Base-by-base conservation (phyloP, 2,797 vertebrate genomes). In the Pseudopleuronectes americanus region DNA sequence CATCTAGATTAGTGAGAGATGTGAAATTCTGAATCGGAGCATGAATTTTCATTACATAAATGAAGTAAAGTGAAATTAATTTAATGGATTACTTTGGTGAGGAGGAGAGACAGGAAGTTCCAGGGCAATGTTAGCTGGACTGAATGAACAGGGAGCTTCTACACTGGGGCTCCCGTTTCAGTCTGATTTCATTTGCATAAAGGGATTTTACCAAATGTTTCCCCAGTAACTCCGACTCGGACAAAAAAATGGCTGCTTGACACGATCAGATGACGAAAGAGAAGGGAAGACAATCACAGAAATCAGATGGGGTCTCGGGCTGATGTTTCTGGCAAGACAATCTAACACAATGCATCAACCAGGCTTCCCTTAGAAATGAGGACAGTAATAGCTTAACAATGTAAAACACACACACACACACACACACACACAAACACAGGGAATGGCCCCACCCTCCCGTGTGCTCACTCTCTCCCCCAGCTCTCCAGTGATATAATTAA, bases 401-500 rank as follows among this genome's bases (percentile, higher is more conserved):
- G 79, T 85, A 83, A 89, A 86, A 87, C 48, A 81, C 71, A 84
- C 71, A 83, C 49, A 72, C 53, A 77, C 54, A 77, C 47, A 80
- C 70, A 84, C 71, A 83, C 48, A 72, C 56, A 77, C 54, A 86
- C 41, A 45, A 76, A 57, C 52, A 80, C 33, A 71, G 33, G 65
- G 69, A 77, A 66, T 56, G 77, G 74, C 87, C 85, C 89, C 89
- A 41, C 84, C 91, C 83, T 86, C 61, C 73, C 19, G 43, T 71
- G 81, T 79, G 85, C 64, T 78, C 57, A 4, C 71, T 63, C 81
- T 84, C 84, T 89, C 85, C 84, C 78, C 78, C 76, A 85, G 87
- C 85, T 91, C 88, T 91, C 86, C 78, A 79, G 89, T 90, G 89
- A 92, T 93, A 94, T 94, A 93, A 94, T 94, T 93, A 94, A 94